Percentiles rank a stretch among this genome's conserved stretches.
Evolutionary conservation across 2,888 invertebrate species (phyloP).

Genomic region (Chaetogeoica ovagalla): DNA sequence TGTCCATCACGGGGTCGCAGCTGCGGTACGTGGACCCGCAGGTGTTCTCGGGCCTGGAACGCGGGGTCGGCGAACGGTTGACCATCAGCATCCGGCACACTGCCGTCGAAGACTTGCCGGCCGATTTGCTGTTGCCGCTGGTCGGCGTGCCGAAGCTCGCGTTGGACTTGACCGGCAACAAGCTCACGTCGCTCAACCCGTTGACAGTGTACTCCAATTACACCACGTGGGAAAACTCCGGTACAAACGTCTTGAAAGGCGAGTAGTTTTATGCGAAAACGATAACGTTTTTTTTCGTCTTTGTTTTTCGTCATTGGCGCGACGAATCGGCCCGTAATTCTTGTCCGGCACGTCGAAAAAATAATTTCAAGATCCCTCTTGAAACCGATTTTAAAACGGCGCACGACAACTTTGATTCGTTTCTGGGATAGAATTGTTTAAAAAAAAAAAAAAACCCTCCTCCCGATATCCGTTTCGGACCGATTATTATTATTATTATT

Average conservation of each 20-base stretch:
- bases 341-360: too few species aligned
- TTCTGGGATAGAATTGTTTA: too few species aligned
- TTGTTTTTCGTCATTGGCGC: too few species aligned
- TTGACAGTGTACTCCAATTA: constrained; percentile 85
- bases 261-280: constrained; percentile 57
- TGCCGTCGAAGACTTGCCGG: constrained; percentile 76
- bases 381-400: too few species aligned
- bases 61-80: constrained; percentile 57
- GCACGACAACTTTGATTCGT: too few species aligned
- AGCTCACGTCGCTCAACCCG: constrained; percentile 76
- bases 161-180: constrained; percentile 80
- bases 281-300: neutral
- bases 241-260: constrained; percentile 83
- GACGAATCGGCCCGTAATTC: too few species aligned
- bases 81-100: constrained; percentile 70
- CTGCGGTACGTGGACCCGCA: constrained; percentile 75
- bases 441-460: too few species aligned
- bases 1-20: constrained; percentile 78
- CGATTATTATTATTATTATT: too few species aligned
- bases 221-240: constrained; percentile 83
- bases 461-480: too few species aligned
- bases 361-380: too few species aligned
- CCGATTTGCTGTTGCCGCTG: constrained; percentile 76
- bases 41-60: constrained; percentile 64
- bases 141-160: constrained; percentile 76